Evolutionary conservation across 2,797 vertebrate species (phyloP).

Genomic region (Cossypha niveicapilla): DNA sequence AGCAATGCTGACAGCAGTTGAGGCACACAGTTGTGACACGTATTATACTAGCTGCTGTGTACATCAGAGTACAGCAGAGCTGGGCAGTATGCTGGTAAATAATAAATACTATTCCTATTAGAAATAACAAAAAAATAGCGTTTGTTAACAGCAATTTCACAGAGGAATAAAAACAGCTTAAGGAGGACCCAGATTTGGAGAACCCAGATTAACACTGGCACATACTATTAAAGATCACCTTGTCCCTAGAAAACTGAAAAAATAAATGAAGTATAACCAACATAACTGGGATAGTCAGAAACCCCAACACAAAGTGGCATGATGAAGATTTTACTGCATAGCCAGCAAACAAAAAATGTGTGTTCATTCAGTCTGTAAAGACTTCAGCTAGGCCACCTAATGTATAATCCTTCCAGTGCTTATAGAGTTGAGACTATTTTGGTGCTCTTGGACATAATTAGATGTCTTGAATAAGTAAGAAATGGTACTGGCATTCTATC

Average conservation of each 20-base stretch:
- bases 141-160: not conserved
- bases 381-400: not conserved
- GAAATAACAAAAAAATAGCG: not conserved
- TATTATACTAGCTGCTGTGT: not conserved
- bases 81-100: not conserved
- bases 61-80: not conserved
- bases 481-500: not conserved
- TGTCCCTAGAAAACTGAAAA: not conserved
- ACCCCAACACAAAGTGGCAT: not conserved
- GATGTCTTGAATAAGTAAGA: not conserved
- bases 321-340: not conserved
- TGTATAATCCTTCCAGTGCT: accelerated
- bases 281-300: not conserved
- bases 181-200: not conserved
- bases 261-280: not conserved
- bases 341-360: not conserved
- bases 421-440: not conserved
- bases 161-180: not conserved
- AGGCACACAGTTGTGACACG: accelerated
- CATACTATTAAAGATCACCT: not conserved
- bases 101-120: not conserved
- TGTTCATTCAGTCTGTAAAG: not conserved
- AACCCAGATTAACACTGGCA: not conserved
- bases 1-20: not conserved
- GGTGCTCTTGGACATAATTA: not conserved